phyloP scores from a whole-genome alignment of 2,797 vertebrate genomes.

The Holocentrus rufus region DNA sequence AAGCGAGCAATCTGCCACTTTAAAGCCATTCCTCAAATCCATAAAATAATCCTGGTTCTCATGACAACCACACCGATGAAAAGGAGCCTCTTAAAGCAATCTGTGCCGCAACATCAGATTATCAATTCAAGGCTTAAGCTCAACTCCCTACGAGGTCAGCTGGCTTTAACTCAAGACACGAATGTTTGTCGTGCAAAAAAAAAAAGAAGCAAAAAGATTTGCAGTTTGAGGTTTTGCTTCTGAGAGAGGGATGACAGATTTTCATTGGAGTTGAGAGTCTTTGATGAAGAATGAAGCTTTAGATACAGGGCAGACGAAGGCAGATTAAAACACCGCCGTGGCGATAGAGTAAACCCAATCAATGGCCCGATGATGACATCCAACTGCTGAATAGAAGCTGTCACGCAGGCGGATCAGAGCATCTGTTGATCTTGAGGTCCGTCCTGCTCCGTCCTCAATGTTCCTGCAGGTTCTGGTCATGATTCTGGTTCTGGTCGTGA shows the following conservation, averaged over 20 bases:
- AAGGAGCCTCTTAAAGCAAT: slow-evolving; percentile 28
- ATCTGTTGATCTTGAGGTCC: neutral
- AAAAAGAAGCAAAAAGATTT: too few species aligned
- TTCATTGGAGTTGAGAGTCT: neutral
- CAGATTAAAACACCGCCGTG: slow-evolving; percentile 25
- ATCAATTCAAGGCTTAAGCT: slow-evolving; percentile 27
- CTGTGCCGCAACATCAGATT: slow-evolving; percentile 47
- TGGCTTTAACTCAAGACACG: slow-evolving; percentile 31
- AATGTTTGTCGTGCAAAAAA: neutral
- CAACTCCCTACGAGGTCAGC: slow-evolving; percentile 26
- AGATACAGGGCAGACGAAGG: slow-evolving; percentile 11
- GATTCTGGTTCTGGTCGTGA: slow-evolving; percentile 69
- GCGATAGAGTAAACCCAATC: neutral
- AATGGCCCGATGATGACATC: neutral
- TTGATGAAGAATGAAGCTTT: slow-evolving; percentile 12
- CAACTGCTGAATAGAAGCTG: neutral
- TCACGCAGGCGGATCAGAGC: slow-evolving; percentile 5
- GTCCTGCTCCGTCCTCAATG: slow-evolving; percentile 4
- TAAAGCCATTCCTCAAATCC: slow-evolving; percentile 18
- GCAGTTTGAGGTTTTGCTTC: neutral
- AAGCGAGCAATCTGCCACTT: neutral
- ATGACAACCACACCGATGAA: neutral
- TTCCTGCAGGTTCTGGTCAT: slow-evolving; percentile 61
- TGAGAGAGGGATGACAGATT: slow-evolving; percentile 27
- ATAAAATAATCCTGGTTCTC: slow-evolving; percentile 31